Conservation (phyloP, 2,113 vertebrate genomes). For the Pangasianodon gigas region DNA sequence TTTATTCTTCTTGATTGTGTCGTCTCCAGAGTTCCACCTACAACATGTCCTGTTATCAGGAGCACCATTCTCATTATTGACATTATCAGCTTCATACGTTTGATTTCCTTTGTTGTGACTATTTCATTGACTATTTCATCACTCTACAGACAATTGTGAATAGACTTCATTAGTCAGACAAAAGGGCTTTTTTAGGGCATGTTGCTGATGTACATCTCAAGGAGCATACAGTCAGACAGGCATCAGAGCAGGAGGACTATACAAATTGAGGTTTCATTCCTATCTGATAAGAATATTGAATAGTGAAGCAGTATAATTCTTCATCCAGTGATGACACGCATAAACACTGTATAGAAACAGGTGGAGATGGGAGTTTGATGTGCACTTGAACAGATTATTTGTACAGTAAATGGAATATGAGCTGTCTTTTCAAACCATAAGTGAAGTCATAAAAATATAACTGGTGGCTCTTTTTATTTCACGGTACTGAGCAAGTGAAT, state of each 20-base stretch:
- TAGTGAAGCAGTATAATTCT: background rate
- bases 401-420: slow-evolving; percentile 14
- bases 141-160: slow-evolving; percentile 40
- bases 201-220: slow-evolving; percentile 26
- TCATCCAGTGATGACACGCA: background rate
- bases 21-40: background rate
- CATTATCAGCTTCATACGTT: slow-evolving; percentile 32
- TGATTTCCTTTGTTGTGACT: slow-evolving; percentile 40
- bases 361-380: slow-evolving; percentile 15
- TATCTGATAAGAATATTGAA: background rate
- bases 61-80: slow-evolving; percentile 25
- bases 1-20: background rate
- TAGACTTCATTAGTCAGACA: slow-evolving; percentile 43
- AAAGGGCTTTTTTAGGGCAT: slow-evolving; percentile 28
- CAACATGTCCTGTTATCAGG: slow-evolving; percentile 24
- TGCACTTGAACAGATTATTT: slow-evolving; percentile 11
- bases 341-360: slow-evolving; percentile 3
- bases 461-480: background rate
- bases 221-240: background rate
- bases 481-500: background rate
- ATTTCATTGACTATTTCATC: slow-evolving; percentile 14
- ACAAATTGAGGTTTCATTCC: slow-evolving; percentile 2
- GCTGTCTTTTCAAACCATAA: background rate
- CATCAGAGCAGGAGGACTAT: background rate
- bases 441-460: background rate